Percentiles rank a stretch among this genome's conserved stretches.
These are phyloP conservation scores for Nematolebias whitei DNA, from an alignment of 2,113 vertebrate genomes.

Conservation along the genomic window DNA sequence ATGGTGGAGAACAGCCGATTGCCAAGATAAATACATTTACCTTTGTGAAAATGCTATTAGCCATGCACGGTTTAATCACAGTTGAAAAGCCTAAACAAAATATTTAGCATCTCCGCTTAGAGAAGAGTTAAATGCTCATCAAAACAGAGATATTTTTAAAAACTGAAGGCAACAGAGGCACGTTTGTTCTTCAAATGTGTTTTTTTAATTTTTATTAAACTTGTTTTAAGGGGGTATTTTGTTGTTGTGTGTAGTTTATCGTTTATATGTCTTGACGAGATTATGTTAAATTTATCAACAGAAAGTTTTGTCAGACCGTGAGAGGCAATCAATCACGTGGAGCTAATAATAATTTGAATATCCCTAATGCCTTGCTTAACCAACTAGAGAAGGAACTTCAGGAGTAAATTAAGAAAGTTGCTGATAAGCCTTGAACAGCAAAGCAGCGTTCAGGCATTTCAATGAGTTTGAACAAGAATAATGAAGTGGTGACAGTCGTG, in stretches of 20 bases:
- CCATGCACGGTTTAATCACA: slow-evolving; percentile 43
- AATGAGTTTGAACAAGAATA: slow-evolving; percentile 59
- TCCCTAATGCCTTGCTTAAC: slow-evolving; percentile 45
- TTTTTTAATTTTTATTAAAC: slow-evolving; percentile 8
- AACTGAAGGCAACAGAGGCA: slow-evolving; percentile 18
- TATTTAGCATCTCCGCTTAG: slow-evolving; percentile 28
- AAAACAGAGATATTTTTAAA: slow-evolving; percentile 34
- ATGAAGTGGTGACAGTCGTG: slow-evolving; percentile 42
- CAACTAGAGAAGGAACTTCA: slow-evolving; percentile 41
- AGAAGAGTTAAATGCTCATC: slow-evolving; percentile 44
- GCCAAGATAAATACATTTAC: slow-evolving; percentile 47
- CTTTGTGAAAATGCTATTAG: slow-evolving; percentile 45
- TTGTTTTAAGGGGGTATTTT: not conserved
- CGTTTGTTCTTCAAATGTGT: not conserved
- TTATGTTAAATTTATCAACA: slow-evolving; percentile 38
- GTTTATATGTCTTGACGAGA: slow-evolving; percentile 2
- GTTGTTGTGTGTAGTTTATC: not conserved
- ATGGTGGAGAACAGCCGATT: slow-evolving; percentile 16
- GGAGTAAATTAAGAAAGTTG: slow-evolving; percentile 53
- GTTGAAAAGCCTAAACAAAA: slow-evolving; percentile 32
- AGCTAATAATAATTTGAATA: slow-evolving; percentile 49
- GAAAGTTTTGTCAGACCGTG: slow-evolving; percentile 31
- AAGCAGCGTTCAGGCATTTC: slow-evolving; percentile 53
- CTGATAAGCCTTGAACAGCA: slow-evolving; percentile 67
- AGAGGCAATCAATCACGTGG: slow-evolving; percentile 42